Evolutionary conservation across 2,113 vertebrate genomes (phyloP), one percentile per base, ranked within the genome.

Genomic region (Sinocyclocheilus rhinocerous): DNA sequence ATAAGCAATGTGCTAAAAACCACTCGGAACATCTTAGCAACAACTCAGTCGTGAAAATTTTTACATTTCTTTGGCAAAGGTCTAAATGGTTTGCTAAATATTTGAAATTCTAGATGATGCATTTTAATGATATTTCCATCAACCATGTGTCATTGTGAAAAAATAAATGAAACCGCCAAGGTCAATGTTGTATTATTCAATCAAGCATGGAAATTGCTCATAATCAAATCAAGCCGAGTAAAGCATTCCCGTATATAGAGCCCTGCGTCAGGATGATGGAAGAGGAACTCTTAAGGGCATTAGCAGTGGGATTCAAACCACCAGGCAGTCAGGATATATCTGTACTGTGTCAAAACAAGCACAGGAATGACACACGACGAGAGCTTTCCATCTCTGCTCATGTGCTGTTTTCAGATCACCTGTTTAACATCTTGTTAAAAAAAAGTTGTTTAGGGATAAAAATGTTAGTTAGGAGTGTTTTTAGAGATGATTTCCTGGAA

Each of bases 121-220:
- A 79, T 22, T 4, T 6, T 39, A 75, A 57, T 67, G 22, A 63
- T 39, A 4, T 72, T 36, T 18, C 50, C 33, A 55, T 84, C n/a
- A n/a, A 26, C 61, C 26, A 2, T 15, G 55, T 65, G 86, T 63
- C 81, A 7, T 33, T 10, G 48, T 70, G 36, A 70, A 79, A 33
- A 55, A 36, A 48, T 20, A 45, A 67, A 69, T 45, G 4, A 33
- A 65, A 50, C 76, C 16, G 4, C 26, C 87, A 84, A 29, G 67
- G 76, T 42, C 24, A 84, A 45, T 85, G 78, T 39, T 16, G 39
- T 42, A 16, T 69, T 76, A 76, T 76, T 85, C 36, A 85, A 85
- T 88, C 48, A 81, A 65, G 73, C 73, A 55, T 67, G 78, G 84
- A 85, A 82, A 85, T 82, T 67, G 72, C 61, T 67, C 69, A n/a